Conservation (phyloP, 1,140 invertebrate species). For the Berghia stephanieae region DNA sequence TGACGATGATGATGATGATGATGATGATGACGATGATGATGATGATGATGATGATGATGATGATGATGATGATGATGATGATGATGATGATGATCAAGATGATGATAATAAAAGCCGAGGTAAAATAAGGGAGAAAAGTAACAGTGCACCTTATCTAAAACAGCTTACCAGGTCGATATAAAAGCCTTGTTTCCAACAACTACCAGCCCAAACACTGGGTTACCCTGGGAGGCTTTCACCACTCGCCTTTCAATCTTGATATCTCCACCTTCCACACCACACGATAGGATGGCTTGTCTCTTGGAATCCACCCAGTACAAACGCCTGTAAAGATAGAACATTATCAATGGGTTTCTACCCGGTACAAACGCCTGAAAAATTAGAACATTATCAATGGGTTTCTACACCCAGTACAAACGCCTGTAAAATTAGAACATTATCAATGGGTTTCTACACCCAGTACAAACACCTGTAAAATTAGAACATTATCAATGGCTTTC, state of each 20-base stretch:
- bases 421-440: no score
- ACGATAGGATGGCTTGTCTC: constrained; percentile 44
- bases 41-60: constrained; percentile 32
- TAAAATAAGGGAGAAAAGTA: no score
- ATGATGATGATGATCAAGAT: constrained; percentile 13
- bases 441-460: no score
- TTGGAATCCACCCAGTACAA: constrained; percentile 52
- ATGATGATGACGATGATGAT: constrained; percentile 26
- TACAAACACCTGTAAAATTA: no score
- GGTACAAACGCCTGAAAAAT: no score
- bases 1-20: constrained; percentile 20
- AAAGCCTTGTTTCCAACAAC: constrained; percentile 52
- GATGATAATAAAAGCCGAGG: constrained; percentile 9
- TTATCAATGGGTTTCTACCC: no score
- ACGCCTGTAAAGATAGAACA: constrained; percentile 33
- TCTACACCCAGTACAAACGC: no score
- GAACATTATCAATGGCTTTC: no score
- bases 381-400: no score
- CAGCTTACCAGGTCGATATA: constrained; percentile 35
- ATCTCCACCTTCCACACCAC: constrained; percentile 46
- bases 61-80: constrained; percentile 7
- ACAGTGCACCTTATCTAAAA: no score
- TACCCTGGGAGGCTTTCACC: constrained; percentile 28
- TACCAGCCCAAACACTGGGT: constrained; percentile 46
- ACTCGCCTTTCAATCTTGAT: constrained; percentile 41